Evolutionary conservation across 2,113 vertebrate genomes (phyloP), one percentile per base, ranked within the genome.

Genomic region (Hypocryptadius cinnamomeus): DNA sequence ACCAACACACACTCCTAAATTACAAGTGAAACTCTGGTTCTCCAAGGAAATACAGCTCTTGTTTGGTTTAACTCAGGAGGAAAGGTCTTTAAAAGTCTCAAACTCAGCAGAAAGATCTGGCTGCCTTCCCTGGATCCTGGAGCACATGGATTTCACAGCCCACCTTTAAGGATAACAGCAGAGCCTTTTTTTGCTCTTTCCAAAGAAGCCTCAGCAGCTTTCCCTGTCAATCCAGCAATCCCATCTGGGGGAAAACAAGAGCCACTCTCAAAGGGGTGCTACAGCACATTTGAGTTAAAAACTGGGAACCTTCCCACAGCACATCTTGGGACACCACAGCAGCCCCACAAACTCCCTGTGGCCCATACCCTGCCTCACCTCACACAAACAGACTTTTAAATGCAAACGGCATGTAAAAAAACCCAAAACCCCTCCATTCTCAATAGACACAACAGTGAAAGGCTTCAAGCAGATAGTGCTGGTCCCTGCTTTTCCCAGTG

Each of bases 361-460:
- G 13, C 15, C 65, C 76, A 24, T 61, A 15, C 12, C 14, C 25
- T 15, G 2, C 33, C 37, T 9, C 57, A 22, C 11, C 15, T n/a
- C 48, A 15, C 8, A 5, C 13, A 45, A 22, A 37, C 23, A 15
- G n/a, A 45, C 10, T 4, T 85, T 69, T 15, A 33, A 42, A 30
- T 5, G 13, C 7, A 24, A 39, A 48, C 35, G 2, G 10, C 24
- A 12, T 0, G 0, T 6, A 0, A 30, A 48, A 44, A 66, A 50
- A 23, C 2, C 15, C 40, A n/a, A n/a, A n/a, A n/a, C n/a, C n/a
- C 3, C 44, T n/a, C 11, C 6, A 5, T 48, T 30, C 20, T 33
- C 30, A n/a, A 23, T 5, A 73, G 9, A 14, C 1, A 11, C 8
- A 12, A 13, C 23, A 40, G 11, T 5, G 19, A 42, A 81, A 82